Percentiles rank a stretch among this genome's conserved stretches.
Evolutionary conservation across 2,888 invertebrate genomes (phyloP).

Genomic region (Patella pellucida): DNA sequence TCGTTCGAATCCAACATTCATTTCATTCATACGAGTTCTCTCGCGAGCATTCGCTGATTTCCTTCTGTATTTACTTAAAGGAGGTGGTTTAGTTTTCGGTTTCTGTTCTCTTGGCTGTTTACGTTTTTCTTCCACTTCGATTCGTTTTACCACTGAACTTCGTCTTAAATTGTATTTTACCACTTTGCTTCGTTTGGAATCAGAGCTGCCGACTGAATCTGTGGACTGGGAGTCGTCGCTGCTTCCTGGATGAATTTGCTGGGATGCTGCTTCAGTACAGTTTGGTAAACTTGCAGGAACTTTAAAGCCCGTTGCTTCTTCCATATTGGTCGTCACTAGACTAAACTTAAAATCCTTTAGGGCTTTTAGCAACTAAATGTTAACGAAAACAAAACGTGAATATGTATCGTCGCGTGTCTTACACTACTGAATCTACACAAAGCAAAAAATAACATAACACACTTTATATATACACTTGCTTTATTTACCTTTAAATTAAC

Average conservation of each 20-base stretch:
- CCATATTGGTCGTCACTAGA: neutral
- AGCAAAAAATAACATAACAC: no score
- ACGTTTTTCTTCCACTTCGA: slow-evolving; percentile 70
- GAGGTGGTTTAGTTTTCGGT: slow-evolving; percentile 74
- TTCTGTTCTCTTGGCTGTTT: slow-evolving; percentile 60
- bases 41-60: slow-evolving; percentile 91
- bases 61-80: slow-evolving; percentile 87
- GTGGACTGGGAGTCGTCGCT: neutral
- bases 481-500: no score
- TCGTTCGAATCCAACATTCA: slow-evolving; percentile 88
- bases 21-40: slow-evolving; percentile 87
- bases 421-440: no score
- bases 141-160: slow-evolving; percentile 76
- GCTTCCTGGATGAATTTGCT: neutral
- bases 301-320: neutral
- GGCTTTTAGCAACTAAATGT: neutral
- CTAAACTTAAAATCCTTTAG: neutral
- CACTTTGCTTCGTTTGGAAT: neutral
- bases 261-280: neutral
- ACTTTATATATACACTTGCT: no score
- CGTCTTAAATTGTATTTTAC: slow-evolving; percentile 78
- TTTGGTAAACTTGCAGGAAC: neutral
- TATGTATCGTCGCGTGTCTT: neutral
- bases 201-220: neutral
- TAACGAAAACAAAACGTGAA: neutral